Evolutionary conservation across 1,140 invertebrate genomes (phyloP).

Genomic region (Caenorhabditis inopinata): DNA sequence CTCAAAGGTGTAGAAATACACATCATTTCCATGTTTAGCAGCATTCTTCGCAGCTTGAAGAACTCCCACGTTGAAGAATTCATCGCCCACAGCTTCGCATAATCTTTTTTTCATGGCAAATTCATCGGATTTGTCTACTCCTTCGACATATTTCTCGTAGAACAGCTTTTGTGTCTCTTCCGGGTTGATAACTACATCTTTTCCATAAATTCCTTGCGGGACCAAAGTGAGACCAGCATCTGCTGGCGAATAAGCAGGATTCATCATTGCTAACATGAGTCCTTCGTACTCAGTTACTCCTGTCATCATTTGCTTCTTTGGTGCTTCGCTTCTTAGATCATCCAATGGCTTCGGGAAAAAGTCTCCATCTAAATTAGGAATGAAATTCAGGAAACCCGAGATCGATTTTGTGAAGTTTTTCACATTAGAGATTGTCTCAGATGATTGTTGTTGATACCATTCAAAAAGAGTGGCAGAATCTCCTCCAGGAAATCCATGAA

Average conservation of each 20-base stretch:
- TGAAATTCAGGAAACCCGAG: slow-evolving; percentile 15
- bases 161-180: slow-evolving; percentile 8
- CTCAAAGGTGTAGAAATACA: slow-evolving; percentile 43
- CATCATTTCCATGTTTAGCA: slow-evolving; percentile 70
- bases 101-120: slow-evolving; percentile 9
- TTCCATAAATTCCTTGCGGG: neutral
- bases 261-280: slow-evolving; percentile 49
- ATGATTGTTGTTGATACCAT: slow-evolving; percentile 38
- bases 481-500: slow-evolving; percentile 28
- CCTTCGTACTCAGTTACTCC: slow-evolving; percentile 55
- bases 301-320: slow-evolving; percentile 49
- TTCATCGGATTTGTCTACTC: neutral
- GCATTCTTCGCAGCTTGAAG: neutral
- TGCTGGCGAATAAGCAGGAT: neutral
- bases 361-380: slow-evolving; percentile 52
- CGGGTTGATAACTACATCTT: neutral
- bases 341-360: slow-evolving; percentile 55
- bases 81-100: slow-evolving; percentile 13
- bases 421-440: neutral
- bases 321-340: slow-evolving; percentile 56
- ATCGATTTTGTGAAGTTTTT: neutral
- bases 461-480: neutral
- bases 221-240: neutral
- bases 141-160: neutral
- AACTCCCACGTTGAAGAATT: slow-evolving; percentile 19